These are phyloP conservation scores for Aegithalos caudatus DNA, from an alignment of 2,113 vertebrate species.

Conservation along the genomic window DNA sequence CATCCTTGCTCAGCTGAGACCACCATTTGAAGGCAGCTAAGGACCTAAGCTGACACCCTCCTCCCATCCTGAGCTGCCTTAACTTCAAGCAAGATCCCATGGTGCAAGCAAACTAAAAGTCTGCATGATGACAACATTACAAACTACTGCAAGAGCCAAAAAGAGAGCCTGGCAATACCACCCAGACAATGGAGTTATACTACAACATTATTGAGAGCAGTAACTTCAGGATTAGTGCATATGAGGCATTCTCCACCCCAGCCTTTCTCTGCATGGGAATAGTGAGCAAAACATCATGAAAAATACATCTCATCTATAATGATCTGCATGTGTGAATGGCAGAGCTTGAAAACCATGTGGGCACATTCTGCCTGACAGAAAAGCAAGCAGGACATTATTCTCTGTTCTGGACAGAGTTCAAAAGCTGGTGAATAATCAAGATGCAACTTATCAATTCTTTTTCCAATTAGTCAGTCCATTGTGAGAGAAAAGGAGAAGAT, in stretches of 20 bases:
- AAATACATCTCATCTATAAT: not conserved
- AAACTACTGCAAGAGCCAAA: not conserved
- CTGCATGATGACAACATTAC: rapidly evolving
- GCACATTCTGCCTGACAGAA: not conserved
- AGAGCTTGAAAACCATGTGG: not conserved
- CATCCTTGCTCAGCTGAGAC: not conserved
- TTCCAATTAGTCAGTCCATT: not conserved
- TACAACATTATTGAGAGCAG: not conserved
- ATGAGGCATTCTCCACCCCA: not conserved
- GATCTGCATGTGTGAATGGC: not conserved
- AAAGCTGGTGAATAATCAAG: not conserved
- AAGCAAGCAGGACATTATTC: not conserved
- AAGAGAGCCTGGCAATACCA: not conserved
- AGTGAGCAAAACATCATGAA: not conserved
- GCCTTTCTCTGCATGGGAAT: not conserved
- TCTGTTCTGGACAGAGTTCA: not conserved
- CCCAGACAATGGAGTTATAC: not conserved
- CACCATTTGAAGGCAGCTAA: not conserved
- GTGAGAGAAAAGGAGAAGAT: not conserved
- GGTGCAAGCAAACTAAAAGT: not conserved
- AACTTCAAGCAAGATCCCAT: not conserved
- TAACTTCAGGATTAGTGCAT: not conserved
- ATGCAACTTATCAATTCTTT: not conserved
- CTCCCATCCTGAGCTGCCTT: not conserved
- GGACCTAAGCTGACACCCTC: not conserved